phyloP scores from a whole-genome alignment of 2,888 invertebrate genomes.

The Caenorhabditis japonica region DNA sequence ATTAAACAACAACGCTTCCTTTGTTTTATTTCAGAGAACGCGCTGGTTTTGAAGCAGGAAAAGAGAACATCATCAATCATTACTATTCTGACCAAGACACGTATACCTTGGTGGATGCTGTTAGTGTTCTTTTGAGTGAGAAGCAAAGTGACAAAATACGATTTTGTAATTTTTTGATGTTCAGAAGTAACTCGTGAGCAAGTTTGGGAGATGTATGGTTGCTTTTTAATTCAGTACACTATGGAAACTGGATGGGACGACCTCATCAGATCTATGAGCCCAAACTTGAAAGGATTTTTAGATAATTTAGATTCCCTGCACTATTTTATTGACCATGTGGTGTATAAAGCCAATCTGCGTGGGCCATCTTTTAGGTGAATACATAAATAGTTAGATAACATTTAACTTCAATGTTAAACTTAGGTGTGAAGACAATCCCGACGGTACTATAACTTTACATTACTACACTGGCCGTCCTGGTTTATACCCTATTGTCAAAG shows the following conservation, averaged over 20 bases:
- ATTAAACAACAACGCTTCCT: not conserved
- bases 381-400: slow-evolving; percentile 75
- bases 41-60: slow-evolving; percentile 75
- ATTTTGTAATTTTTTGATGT: slow-evolving; percentile 11
- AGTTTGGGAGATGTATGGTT: slow-evolving; percentile 76
- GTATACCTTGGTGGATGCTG: slow-evolving; percentile 71
- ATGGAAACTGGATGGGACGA: slow-evolving; percentile 77
- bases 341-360: slow-evolving; percentile 75
- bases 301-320: slow-evolving; percentile 97
- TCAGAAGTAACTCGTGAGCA: slow-evolving; percentile 72
- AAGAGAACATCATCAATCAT: slow-evolving; percentile 76
- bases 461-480: slow-evolving; percentile 95
- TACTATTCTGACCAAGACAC: slow-evolving; percentile 76
- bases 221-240: slow-evolving; percentile 74
- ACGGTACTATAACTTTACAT: slow-evolving; percentile 90
- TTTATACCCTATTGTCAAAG: slow-evolving; percentile 90
- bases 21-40: slow-evolving; percentile 56
- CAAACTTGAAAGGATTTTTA: slow-evolving; percentile 83
- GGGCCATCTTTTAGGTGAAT: slow-evolving; percentile 80
- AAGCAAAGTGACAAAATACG: not conserved
- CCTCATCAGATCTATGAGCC: slow-evolving; percentile 72
- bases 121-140: slow-evolving; percentile 70
- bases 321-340: slow-evolving; percentile 76
- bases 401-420: not conserved
- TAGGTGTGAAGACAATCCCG: slow-evolving; percentile 87